A percentile compares a stretch with the other conserved stretches of the same genome.
Conservation (phyloP, 2,888 invertebrate species). For the Globia sparganii region DNA sequence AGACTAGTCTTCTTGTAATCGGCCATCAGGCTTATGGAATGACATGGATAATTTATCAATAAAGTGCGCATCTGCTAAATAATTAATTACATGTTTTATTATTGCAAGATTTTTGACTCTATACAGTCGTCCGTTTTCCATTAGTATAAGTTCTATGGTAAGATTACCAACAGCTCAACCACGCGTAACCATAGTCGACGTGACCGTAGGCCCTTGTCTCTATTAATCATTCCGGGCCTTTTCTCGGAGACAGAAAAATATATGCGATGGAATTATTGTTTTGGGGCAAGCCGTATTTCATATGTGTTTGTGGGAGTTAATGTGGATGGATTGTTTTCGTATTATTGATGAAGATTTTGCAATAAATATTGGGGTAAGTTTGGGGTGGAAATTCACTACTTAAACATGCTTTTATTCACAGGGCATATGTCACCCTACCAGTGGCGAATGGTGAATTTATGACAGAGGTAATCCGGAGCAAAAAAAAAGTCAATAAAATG, state of each 20-base stretch:
- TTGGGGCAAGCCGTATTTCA: conserved; percentile 50
- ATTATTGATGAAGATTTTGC: conserved; percentile 38
- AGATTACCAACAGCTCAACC: conserved; percentile 60
- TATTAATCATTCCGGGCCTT: conserved; percentile 69
- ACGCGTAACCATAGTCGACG: conserved; percentile 67
- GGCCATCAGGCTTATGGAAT: neutral
- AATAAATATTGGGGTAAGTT: conserved; percentile 25
- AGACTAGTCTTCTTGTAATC: too few species aligned
- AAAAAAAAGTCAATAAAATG: too few species aligned
- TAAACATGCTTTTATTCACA: neutral
- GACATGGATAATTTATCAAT: neutral
- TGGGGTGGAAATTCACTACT: neutral
- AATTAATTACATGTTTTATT: conserved; percentile 11
- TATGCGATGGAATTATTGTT: conserved; percentile 62
- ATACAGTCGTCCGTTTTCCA: conserved; percentile 29
- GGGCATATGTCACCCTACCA: neutral
- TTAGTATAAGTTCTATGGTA: conserved; percentile 55
- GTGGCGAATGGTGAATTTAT: too few species aligned
- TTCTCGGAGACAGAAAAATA: conserved; percentile 59
- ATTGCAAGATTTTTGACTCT: conserved; percentile 5
- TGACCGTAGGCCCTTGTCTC: conserved; percentile 64
- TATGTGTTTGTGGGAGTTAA: conserved; percentile 39
- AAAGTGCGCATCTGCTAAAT: neutral
- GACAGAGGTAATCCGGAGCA: too few species aligned
- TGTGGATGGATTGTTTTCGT: conserved; percentile 35